Conservation (phyloP, 1,140 invertebrate genomes). For the Acromyrmex echinatior region DNA sequence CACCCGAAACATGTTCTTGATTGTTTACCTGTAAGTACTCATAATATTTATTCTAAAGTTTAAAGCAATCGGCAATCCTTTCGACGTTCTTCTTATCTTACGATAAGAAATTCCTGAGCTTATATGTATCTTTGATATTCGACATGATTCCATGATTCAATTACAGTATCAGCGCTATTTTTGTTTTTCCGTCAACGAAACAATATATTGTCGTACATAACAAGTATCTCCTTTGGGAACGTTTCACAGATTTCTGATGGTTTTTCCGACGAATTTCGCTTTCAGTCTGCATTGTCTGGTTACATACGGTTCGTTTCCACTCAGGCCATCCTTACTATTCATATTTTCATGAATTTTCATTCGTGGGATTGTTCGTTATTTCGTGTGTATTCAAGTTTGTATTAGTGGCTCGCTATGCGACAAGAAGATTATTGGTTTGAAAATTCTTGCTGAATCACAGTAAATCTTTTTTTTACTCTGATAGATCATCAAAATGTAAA, state of each 20-base stretch:
- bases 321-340: slow-evolving; percentile 80
- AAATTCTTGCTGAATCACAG: slow-evolving; percentile 28
- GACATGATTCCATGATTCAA: background rate
- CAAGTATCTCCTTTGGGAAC: slow-evolving; percentile 27
- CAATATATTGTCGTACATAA: background rate
- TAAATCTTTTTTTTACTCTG: slow-evolving; percentile 37
- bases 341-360: slow-evolving; percentile 85
- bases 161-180: background rate
- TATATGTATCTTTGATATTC: background rate
- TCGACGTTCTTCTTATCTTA: no score
- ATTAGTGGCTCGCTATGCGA: slow-evolving; percentile 19
- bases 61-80: background rate
- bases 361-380: slow-evolving; percentile 74
- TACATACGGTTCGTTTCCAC: slow-evolving; percentile 2
- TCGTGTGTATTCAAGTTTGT: slow-evolving; percentile 49
- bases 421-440: background rate
- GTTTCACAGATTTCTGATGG: slow-evolving; percentile 13
- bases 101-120: no score
- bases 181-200: background rate
- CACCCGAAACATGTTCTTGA: background rate
- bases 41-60: background rate
- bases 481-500: slow-evolving; percentile 61
- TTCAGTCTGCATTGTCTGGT: slow-evolving; percentile 14
- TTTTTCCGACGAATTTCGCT: slow-evolving; percentile 41
- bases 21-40: background rate